A percentile compares a stretch with the other conserved stretches of the same genome.
phyloP scores from a whole-genome alignment of 2,113 vertebrate species.

The Paedocypris sp. region DNA sequence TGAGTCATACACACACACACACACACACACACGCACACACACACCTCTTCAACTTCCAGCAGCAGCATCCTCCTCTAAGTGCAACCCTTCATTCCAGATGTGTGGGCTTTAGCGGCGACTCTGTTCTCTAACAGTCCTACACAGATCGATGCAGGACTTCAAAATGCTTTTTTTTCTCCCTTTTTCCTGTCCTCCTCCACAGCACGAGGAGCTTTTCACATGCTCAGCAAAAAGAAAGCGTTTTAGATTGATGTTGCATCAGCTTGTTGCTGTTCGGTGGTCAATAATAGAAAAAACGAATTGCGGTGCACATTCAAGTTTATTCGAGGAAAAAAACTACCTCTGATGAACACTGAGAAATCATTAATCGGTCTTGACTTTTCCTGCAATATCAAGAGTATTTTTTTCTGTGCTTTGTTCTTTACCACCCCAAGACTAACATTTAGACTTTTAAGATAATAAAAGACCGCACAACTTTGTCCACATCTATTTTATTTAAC shows the following conservation, averaged over 20 bases:
- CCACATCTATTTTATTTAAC: too few relatives aligned
- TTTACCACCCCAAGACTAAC: too few relatives aligned
- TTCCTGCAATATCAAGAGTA: background rate
- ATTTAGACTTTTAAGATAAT: too few relatives aligned
- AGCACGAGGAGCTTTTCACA: conserved; percentile 10
- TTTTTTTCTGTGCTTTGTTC: too few relatives aligned
- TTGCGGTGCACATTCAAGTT: background rate
- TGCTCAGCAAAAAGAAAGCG: conserved; percentile 16
- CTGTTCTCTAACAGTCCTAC: conserved; percentile 22
- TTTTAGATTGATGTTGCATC: conserved; percentile 18
- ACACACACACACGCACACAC: background rate
- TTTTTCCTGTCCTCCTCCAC: conserved; percentile 19
- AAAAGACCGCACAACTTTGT: too few relatives aligned
- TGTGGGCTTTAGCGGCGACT: conserved; percentile 16
- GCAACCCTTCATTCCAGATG: conserved; percentile 7
- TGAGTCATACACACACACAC: conserved; percentile 14
- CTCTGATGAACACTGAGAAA: background rate
- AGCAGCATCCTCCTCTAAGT: conserved; percentile 23
- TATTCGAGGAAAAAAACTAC: background rate
- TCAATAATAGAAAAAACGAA: conserved; percentile 2
- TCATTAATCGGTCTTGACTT: background rate
- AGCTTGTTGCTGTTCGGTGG: background rate
- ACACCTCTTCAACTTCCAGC: background rate
- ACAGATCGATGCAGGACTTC: conserved; percentile 25
- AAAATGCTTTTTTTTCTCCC: conserved; percentile 11